These are phyloP conservation scores for Luperina nickerlii DNA, from an alignment of 2,888 invertebrate genomes.

Conservation along the genomic window DNA sequence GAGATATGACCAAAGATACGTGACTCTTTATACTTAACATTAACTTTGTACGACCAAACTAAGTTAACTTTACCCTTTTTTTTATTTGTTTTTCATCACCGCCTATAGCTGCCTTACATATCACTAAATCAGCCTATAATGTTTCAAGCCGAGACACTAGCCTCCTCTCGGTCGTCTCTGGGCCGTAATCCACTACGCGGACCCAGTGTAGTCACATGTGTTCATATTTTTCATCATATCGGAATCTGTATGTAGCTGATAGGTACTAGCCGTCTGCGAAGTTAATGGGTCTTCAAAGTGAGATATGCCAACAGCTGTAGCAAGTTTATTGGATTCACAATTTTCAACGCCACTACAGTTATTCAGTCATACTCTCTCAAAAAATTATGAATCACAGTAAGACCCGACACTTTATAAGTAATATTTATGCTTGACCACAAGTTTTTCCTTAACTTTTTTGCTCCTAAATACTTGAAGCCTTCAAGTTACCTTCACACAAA, in stretches of 20 bases:
- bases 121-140: too few relatives aligned
- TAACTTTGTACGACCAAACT: not conserved
- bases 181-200: too few relatives aligned
- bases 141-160: too few relatives aligned
- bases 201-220: too few relatives aligned
- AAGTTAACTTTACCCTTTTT: not conserved
- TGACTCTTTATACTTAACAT: conserved; percentile 14
- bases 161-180: too few relatives aligned
- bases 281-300: not conserved
- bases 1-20: conserved; percentile 43
- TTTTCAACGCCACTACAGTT: not conserved
- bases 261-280: not conserved
- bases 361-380: not conserved
- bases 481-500: conserved; percentile 45
- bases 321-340: not conserved
- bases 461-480: conserved; percentile 43
- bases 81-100: too few relatives aligned
- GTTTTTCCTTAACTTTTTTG: conserved; percentile 25
- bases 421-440: not conserved
- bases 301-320: too few relatives aligned
- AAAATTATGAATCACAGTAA: not conserved
- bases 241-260: not conserved
- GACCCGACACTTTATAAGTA: not conserved
- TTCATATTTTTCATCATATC: too few relatives aligned
- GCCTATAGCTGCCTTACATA: too few relatives aligned